Conservation (phyloP, 2,888 invertebrate species). For the Aphodius granarius region DNA sequence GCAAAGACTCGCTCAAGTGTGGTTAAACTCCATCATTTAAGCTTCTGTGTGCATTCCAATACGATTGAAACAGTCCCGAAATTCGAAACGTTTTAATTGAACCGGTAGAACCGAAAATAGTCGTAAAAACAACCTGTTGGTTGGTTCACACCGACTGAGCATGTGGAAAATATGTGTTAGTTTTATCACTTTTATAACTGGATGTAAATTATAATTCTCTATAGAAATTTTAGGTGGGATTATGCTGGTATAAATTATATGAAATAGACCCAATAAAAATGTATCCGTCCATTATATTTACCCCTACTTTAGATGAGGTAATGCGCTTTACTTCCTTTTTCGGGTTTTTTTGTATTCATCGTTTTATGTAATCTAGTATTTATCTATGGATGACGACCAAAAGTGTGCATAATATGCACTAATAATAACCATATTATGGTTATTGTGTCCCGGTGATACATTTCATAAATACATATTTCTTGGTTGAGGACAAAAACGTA, state of each 20-base stretch:
- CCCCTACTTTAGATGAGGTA: background rate
- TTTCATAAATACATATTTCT: too few relatives aligned
- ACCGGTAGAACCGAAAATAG: background rate
- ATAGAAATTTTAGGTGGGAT: background rate
- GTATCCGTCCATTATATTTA: background rate
- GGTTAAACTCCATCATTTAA: background rate
- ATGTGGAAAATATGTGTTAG: background rate
- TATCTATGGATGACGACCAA: too few relatives aligned
- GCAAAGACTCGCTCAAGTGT: background rate
- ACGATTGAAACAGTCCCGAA: background rate
- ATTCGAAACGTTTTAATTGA: background rate
- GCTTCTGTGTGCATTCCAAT: background rate
- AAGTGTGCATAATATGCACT: too few relatives aligned
- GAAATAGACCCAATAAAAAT: background rate
- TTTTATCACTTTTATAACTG: background rate
- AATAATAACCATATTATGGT: too few relatives aligned
- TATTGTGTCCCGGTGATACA: too few relatives aligned
- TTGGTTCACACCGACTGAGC: background rate
- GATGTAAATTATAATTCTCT: background rate
- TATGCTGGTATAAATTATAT: background rate
- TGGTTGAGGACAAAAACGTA: too few relatives aligned
- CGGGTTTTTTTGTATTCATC: background rate
- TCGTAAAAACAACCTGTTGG: background rate
- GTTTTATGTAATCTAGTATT: background rate
- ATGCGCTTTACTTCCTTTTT: background rate